phyloP scores from a whole-genome alignment of 1,140 invertebrate species.

The Microplitis mediator region DNA sequence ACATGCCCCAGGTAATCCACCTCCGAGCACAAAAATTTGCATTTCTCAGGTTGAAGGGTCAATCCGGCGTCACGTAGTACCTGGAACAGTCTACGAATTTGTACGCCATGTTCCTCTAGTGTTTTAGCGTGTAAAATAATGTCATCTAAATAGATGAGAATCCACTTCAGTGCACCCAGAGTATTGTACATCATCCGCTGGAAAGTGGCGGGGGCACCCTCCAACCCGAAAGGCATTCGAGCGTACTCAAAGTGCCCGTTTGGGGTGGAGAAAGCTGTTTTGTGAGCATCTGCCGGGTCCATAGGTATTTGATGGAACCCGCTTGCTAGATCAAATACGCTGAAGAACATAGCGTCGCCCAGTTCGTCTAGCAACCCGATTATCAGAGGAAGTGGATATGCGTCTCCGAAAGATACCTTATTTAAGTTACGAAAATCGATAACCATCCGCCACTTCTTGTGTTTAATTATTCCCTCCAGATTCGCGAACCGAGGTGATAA shows the following conservation, averaged over 20 bases:
- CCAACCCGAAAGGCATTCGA: conserved; percentile 14
- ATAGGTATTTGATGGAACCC: conserved; percentile 14
- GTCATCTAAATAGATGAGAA: conserved; percentile 39
- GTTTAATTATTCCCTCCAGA: too few species aligned
- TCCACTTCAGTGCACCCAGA: neutral
- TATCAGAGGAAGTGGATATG: conserved; percentile 14
- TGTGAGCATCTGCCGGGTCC: neutral
- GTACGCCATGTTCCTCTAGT: neutral
- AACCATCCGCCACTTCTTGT: conserved; percentile 15
- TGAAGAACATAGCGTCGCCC: conserved; percentile 9
- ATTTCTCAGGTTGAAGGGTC: conserved; percentile 19
- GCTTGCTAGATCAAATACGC: conserved; percentile 2
- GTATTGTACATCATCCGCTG: conserved; percentile 17
- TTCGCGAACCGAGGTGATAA: too few species aligned
- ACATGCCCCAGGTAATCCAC: conserved; percentile 44
- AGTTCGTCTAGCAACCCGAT: conserved; percentile 16
- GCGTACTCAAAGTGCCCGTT: conserved; percentile 6
- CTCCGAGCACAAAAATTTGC: conserved; percentile 19
- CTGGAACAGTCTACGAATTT: neutral
- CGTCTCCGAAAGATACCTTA: conserved; percentile 11
- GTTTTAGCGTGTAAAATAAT: conserved; percentile 1
- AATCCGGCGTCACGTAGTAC: neutral
- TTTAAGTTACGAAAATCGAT: conserved; percentile 11
- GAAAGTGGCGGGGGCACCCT: conserved; percentile 3
- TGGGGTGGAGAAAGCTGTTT: conserved; percentile 17